Conservation (phyloP, 2,113 vertebrate species). For the Corythaeola cristata region DNA sequence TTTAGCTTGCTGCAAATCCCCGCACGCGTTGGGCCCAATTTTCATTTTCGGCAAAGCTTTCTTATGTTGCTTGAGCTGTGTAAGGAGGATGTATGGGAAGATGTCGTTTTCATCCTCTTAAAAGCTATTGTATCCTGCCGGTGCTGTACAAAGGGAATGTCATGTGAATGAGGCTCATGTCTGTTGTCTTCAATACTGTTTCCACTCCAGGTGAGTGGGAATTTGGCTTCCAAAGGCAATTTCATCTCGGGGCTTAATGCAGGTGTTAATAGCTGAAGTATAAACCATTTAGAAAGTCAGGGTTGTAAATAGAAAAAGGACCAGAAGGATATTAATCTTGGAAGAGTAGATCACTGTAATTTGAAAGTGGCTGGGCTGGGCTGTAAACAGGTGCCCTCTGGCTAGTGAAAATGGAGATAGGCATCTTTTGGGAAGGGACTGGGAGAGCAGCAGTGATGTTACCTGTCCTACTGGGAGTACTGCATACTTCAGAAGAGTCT, state of each 20-base stretch:
- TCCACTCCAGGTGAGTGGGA: neutral
- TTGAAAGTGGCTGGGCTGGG: neutral
- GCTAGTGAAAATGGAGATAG: neutral
- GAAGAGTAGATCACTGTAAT: neutral
- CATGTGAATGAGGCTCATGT: accelerated
- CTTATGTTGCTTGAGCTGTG: neutral
- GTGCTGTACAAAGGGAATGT: neutral
- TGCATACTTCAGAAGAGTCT: neutral
- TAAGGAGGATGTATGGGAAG: neutral
- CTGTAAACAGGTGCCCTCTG: neutral
- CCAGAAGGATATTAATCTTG: too few species aligned
- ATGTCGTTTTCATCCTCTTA: neutral
- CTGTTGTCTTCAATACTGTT: neutral
- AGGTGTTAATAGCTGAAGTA: neutral
- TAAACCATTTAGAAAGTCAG: neutral
- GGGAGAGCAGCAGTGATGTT: neutral
- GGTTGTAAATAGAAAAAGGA: neutral
- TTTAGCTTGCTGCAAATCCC: neutral
- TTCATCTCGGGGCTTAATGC: neutral
- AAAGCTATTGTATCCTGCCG: neutral
- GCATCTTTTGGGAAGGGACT: neutral
- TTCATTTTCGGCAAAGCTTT: neutral
- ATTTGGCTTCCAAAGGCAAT: neutral
- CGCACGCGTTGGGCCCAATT: neutral
- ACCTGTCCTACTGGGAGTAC: neutral